phyloP scores from a whole-genome alignment of 1,140 invertebrate species.

The Pseudomyrmex gracilis region DNA sequence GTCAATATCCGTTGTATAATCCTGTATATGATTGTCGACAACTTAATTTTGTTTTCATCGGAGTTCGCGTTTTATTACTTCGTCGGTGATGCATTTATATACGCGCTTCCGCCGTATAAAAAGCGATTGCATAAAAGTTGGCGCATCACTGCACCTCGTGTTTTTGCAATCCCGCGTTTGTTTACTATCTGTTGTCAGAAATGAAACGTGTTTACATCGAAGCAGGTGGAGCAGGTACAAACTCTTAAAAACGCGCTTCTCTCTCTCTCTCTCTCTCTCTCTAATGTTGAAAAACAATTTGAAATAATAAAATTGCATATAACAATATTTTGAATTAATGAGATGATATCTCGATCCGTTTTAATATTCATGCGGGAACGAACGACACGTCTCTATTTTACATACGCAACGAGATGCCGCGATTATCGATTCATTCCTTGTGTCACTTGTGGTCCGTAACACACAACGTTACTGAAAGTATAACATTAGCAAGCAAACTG shows the following conservation, averaged over 20 bases:
- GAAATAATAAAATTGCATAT: too few species aligned
- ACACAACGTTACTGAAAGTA: slow-evolving; percentile 15
- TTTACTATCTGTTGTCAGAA: too few species aligned
- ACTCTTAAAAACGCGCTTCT: too few species aligned
- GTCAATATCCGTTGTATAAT: slow-evolving; percentile 8
- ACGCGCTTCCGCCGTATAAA: not conserved
- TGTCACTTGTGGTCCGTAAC: not conserved
- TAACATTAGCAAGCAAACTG: slow-evolving; percentile 7
- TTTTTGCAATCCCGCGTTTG: not conserved
- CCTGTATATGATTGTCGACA: not conserved
- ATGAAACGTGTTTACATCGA: too few species aligned
- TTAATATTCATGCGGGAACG: not conserved
- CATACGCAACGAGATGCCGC: not conserved
- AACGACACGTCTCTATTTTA: not conserved
- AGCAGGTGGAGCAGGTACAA: too few species aligned
- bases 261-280: too few species aligned
- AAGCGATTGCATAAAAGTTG: not conserved
- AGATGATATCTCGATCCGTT: too few species aligned
- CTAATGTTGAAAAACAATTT: too few species aligned
- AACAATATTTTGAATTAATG: too few species aligned
- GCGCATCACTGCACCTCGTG: not conserved
- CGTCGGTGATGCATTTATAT: slow-evolving; percentile 37
- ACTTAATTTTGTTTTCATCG: slow-evolving; percentile 52
- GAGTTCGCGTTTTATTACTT: slow-evolving; percentile 49
- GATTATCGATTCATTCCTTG: slow-evolving; percentile 31